Conservation (phyloP, 2,888 invertebrate species). For the Hyposoter didymator region DNA sequence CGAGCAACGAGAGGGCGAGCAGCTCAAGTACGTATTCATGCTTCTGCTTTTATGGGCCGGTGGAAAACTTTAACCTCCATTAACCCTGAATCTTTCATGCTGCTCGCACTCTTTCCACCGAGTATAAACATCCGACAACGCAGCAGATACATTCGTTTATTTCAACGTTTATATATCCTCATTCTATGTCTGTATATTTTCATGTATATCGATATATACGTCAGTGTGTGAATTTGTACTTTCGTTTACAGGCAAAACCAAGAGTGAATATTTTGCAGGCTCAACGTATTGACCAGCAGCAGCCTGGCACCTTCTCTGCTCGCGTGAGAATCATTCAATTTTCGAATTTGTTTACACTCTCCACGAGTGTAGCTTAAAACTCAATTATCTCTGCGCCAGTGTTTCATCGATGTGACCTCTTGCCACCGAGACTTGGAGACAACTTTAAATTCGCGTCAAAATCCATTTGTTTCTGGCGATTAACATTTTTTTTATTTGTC, state of each 20-base stretch:
- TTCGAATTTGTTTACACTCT: not conserved
- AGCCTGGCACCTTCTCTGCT: not conserved
- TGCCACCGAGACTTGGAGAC: not conserved
- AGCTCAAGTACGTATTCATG: constrained; percentile 22
- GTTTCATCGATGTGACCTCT: too few relatives aligned
- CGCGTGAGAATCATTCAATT: not conserved
- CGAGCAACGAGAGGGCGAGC: constrained; percentile 12
- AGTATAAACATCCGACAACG: constrained; percentile 29
- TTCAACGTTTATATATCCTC: not conserved
- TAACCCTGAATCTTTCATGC: constrained; percentile 77
- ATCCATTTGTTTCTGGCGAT: not conserved
- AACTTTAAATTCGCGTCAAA: not conserved
- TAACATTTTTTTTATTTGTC: too few relatives aligned
- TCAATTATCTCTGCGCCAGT: not conserved
- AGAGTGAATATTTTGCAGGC: not conserved
- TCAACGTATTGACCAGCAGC: not conserved
- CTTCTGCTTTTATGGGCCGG: constrained; percentile 53
- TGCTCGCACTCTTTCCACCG: constrained; percentile 31
- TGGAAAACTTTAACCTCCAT: constrained; percentile 76
- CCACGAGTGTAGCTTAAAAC: not conserved
- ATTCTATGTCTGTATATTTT: not conserved
- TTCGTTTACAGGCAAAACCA: constrained; percentile 13
- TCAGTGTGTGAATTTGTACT: not conserved
- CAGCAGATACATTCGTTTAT: constrained; percentile 16
- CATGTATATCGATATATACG: not conserved